Percentiles rank a stretch among this genome's conserved stretches.
phyloP scores from a whole-genome alignment of 2,113 vertebrate genomes.

The Pterophyllum scalare region DNA sequence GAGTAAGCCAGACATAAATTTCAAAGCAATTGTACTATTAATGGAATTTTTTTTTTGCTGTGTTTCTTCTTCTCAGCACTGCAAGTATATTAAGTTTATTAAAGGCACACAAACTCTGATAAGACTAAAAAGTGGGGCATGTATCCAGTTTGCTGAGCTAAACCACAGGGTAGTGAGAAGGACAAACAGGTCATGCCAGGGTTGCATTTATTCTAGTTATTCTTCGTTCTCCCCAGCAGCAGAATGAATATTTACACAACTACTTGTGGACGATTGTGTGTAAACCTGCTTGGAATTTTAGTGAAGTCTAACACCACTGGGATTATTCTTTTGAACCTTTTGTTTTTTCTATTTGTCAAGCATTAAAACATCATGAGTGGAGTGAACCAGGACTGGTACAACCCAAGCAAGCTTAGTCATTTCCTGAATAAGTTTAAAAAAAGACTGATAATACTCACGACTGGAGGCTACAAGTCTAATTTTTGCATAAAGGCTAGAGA shows the following conservation, averaged over 20 bases:
- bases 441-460: not conserved
- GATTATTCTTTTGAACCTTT: not conserved
- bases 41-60: not conserved
- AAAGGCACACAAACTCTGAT: conserved; percentile 5
- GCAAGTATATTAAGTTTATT: conserved; percentile 20
- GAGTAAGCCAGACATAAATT: conserved; percentile 24
- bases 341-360: not conserved
- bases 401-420: not conserved
- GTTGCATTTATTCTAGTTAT: not conserved
- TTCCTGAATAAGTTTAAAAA: conserved; percentile 4
- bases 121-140: conserved; percentile 6
- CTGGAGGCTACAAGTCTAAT: not conserved
- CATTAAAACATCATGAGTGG: not conserved
- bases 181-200: not conserved
- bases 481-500: not conserved
- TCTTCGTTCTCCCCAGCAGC: not conserved
- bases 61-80: not conserved
- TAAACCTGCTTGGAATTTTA: conserved; percentile 4
- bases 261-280: not conserved
- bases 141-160: conserved; percentile 7
- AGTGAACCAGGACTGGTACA: not conserved
- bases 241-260: not conserved
- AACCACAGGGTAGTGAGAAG: not conserved
- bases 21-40: conserved; percentile 6
- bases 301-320: not conserved